Evolutionary conservation across 2,888 invertebrate genomes (phyloP), one percentile per base, ranked within the genome.

Genomic region (Saturnia pavonia): DNA sequence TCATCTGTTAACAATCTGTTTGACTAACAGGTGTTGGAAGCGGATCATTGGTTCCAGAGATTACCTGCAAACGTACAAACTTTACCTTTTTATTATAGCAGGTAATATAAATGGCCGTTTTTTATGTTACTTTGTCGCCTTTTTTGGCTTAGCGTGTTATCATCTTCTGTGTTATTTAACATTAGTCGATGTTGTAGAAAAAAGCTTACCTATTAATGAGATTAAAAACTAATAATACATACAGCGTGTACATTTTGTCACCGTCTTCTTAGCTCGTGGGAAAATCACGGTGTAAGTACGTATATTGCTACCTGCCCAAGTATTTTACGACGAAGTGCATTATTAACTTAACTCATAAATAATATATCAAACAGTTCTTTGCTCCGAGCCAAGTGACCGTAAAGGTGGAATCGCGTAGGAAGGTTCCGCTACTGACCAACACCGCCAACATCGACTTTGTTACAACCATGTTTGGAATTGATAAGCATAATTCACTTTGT

Each of bases 351-450:
- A 40, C 65, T 65, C 65, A 65, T 65, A 65, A 69, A 48, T 45
- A 63, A 63, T 69, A 69, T 45, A 69, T 69, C 66, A 54, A 42
- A 54, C 42, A 69, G 43, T 60, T 42, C 65, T n/a, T 65, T 65
- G 65, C 65, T 69, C 42, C 25, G 42, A 70, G 34, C 51, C 48
- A 51, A 78, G 74, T 78, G 76, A 78, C 78, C 83, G 72, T 82
- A 76, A 79, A 78, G 73, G 70, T 70, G 70, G 73, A 73, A 72
- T 67, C 74, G 71, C 75, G 74, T 78, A 74, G 75, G 72, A 65
- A 67, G 74, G 78, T 81, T 78, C 79, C 78, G 80, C 80, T 74
- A 72, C 72, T 77, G 78, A 74, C 75, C 76, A 76, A 76, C 75
- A 72, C 72, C 72, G 66, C 75, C 76, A 76, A 76, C 75, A 72